phyloP scores from a whole-genome alignment of 2,113 vertebrate species.

The Strigops habroptila region DNA sequence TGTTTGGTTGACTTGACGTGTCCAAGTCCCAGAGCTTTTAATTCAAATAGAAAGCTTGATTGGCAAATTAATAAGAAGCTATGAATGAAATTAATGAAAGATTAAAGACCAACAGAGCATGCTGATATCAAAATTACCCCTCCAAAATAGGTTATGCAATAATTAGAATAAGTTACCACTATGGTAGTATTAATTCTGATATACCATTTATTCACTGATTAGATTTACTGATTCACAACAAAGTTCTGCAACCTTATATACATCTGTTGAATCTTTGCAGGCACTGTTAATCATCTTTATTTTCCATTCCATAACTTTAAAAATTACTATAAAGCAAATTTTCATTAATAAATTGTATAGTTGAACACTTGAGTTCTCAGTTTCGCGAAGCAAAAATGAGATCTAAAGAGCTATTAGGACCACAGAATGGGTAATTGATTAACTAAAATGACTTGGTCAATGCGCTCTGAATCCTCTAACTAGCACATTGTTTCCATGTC shows the following conservation, averaged over 20 bases:
- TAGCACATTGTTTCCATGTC: background rate
- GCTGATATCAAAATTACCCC: conserved; percentile 38
- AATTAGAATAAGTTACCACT: conserved; percentile 38
- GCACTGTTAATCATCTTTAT: conserved; percentile 47
- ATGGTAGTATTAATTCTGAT: conserved; percentile 26
- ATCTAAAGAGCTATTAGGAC: conserved; percentile 24
- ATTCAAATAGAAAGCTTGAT: conserved; percentile 60
- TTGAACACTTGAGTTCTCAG: background rate
- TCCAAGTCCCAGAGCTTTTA: conserved; percentile 52
- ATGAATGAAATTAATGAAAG: conserved; percentile 61
- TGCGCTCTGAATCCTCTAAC: background rate
- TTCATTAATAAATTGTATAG: conserved; percentile 20
- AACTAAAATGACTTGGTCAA: conserved; percentile 20
- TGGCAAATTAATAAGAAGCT: conserved; percentile 67
- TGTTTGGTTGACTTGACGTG: conserved; percentile 31
- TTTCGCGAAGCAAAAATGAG: background rate
- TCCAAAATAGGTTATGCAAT: conserved; percentile 45
- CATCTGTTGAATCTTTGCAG: background rate
- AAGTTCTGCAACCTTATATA: background rate
- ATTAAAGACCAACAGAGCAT: conserved; percentile 56
- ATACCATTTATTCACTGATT: conserved; percentile 21
- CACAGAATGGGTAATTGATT: conserved; percentile 47
- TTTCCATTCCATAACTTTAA: conserved; percentile 40
- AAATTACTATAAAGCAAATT: background rate
- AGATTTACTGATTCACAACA: conserved; percentile 5